phyloP scores from a whole-genome alignment of 1,140 invertebrate genomes.

The Aphelinus atriplicis region DNA sequence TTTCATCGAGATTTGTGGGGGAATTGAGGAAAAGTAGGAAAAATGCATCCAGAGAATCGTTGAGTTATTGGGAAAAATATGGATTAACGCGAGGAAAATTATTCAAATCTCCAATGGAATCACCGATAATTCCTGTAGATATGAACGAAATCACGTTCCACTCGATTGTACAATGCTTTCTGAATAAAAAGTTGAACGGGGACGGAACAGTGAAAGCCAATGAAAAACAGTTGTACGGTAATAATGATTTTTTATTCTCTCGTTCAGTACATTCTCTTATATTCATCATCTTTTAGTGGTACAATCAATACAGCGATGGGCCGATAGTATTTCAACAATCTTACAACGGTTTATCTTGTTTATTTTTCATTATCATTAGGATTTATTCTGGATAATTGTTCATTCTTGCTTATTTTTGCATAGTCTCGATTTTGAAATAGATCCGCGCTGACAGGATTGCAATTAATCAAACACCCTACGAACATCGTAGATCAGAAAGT shows the following conservation, averaged over 20 bases:
- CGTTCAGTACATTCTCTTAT: slow-evolving; percentile 31
- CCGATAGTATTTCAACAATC: slow-evolving; percentile 31
- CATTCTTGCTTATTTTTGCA: background rate
- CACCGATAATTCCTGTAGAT: too few relatives aligned
- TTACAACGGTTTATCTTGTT: slow-evolving; percentile 22
- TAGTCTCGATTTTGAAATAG: slow-evolving; percentile 34
- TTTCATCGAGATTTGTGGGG: too few relatives aligned
- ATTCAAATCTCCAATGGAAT: too few relatives aligned
- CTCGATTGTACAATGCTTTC: background rate
- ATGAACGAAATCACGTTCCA: too few relatives aligned
- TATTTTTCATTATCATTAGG: background rate
- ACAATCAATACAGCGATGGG: slow-evolving; percentile 34
- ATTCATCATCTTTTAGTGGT: slow-evolving; percentile 15
- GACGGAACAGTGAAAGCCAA: background rate
- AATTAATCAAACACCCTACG: too few relatives aligned
- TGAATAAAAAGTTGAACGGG: background rate
- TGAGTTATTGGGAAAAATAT: too few relatives aligned
- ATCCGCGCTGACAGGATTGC: background rate
- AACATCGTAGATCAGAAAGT: too few relatives aligned
- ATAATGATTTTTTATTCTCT: slow-evolving; percentile 36
- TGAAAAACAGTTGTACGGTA: slow-evolving; percentile 12
- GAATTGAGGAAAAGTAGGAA: too few relatives aligned
- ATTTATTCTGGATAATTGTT: background rate
- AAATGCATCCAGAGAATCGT: too few relatives aligned
- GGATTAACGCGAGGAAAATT: too few relatives aligned